phyloP scores from a whole-genome alignment of 2,888 invertebrate species.

The Podotricha telesiphe region DNA sequence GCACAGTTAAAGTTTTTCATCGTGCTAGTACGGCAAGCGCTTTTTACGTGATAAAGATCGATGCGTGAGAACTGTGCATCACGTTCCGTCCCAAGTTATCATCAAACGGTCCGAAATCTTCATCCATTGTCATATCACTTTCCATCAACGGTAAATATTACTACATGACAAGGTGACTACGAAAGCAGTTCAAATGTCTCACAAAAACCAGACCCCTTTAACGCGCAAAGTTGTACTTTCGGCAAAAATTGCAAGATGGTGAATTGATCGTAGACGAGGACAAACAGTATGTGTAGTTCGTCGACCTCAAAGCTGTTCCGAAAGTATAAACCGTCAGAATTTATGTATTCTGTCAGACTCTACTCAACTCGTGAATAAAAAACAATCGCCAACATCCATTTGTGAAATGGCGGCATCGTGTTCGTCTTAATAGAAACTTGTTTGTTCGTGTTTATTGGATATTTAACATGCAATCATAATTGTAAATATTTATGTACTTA shows the following conservation, averaged over 20 bases:
- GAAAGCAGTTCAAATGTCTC: slow-evolving; percentile 81
- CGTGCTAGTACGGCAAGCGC: background rate
- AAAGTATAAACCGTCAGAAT: slow-evolving; percentile 44
- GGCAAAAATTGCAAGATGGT: slow-evolving; percentile 63
- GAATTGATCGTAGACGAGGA: slow-evolving; percentile 77
- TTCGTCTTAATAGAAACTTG: slow-evolving; percentile 1
- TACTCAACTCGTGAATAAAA: background rate
- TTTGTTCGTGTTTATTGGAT: slow-evolving; percentile 12
- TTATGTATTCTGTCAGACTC: slow-evolving; percentile 25
- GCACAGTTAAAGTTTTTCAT: no score
- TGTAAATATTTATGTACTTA: slow-evolving; percentile 7
- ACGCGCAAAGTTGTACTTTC: slow-evolving; percentile 62
- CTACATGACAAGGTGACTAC: slow-evolving; percentile 75
- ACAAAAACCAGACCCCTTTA: slow-evolving; percentile 63
- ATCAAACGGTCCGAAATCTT: slow-evolving; percentile 30
- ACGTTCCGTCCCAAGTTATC: slow-evolving; percentile 7
- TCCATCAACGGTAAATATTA: slow-evolving; percentile 75
- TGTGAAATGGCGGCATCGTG: background rate
- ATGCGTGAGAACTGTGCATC: slow-evolving; percentile 20
- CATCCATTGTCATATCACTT: slow-evolving; percentile 66
- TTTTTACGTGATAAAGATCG: slow-evolving; percentile 16
- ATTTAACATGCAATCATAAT: background rate
- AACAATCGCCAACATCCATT: background rate
- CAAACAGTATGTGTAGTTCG: slow-evolving; percentile 65
- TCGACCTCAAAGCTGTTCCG: slow-evolving; percentile 52